phyloP scores from a whole-genome alignment of 2,797 vertebrate genomes.

The Ceryle rudis region DNA sequence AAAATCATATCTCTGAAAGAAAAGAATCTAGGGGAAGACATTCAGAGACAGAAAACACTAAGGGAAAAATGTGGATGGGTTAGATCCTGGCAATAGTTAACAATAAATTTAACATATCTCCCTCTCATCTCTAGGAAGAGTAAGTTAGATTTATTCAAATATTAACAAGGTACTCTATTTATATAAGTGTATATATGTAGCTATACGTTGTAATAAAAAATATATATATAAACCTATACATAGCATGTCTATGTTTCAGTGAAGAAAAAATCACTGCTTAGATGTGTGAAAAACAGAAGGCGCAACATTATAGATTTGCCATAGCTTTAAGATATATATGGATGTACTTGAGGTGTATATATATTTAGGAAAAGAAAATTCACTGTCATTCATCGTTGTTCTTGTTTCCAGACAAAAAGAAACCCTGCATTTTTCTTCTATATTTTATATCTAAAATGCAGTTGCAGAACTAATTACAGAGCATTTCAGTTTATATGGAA shows the following conservation, averaged over 20 bases:
- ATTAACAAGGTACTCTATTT: not conserved
- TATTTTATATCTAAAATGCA: not conserved
- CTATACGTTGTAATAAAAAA: not conserved
- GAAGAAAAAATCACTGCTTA: not conserved
- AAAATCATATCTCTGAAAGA: not conserved
- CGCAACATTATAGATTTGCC: not conserved
- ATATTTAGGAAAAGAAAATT: not conserved
- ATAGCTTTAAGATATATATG: not conserved
- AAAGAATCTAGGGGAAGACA: not conserved
- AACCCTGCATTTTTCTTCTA: not conserved
- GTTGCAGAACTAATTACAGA: not conserved
- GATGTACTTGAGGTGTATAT: not conserved
- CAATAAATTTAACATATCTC: not conserved
- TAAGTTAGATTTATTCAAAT: not conserved
- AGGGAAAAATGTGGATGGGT: not conserved
- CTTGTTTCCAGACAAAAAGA: not conserved
- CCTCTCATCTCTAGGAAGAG: not conserved
- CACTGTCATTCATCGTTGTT: not conserved
- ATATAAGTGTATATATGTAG: not conserved
- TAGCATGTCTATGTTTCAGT: not conserved
- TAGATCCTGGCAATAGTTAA: not conserved
- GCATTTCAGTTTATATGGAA: not conserved
- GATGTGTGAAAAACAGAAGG: not conserved
- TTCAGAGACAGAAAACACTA: not conserved
- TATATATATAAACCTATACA: not conserved